Percentiles rank a stretch among this genome's conserved stretches.
Evolutionary conservation across 2,113 vertebrate species (phyloP).

Genomic region (Montifringilla adamsi): DNA sequence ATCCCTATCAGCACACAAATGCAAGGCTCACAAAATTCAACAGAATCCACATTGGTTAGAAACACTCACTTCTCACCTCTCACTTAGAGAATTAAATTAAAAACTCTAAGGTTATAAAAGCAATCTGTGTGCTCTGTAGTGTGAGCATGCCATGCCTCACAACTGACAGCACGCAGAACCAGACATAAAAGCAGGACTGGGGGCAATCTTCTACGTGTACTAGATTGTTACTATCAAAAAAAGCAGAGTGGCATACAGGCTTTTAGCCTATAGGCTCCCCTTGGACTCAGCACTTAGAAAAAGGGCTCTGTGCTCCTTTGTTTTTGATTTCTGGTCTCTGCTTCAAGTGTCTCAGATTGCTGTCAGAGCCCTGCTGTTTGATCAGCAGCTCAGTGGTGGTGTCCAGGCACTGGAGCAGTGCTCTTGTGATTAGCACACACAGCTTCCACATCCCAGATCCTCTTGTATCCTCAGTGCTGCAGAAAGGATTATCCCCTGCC

Average conservation of each 20-base stretch:
- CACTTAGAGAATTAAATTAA: neutral
- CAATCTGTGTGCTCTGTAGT: neutral
- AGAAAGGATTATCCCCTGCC: neutral
- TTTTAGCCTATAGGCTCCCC: neutral
- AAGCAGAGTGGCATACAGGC: accelerated
- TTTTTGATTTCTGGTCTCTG: neutral
- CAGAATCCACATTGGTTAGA: neutral
- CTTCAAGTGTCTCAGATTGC: neutral
- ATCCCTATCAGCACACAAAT: neutral
- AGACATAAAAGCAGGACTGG: neutral
- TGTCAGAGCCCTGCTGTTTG: accelerated
- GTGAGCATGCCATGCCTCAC: accelerated
- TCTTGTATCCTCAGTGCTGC: neutral
- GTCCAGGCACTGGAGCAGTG: neutral
- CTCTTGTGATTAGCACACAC: neutral
- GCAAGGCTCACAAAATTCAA: neutral
- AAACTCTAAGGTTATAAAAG: neutral
- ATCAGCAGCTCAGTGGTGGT: neutral
- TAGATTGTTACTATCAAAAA: neutral
- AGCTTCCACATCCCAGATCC: neutral
- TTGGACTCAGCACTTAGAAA: neutral
- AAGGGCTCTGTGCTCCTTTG: neutral
- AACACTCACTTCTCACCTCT: neutral
- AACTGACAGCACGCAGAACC: neutral
- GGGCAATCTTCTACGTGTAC: neutral